Evolutionary conservation across 2,113 vertebrate genomes (phyloP).

Genomic region (Corvus moneduloides): DNA sequence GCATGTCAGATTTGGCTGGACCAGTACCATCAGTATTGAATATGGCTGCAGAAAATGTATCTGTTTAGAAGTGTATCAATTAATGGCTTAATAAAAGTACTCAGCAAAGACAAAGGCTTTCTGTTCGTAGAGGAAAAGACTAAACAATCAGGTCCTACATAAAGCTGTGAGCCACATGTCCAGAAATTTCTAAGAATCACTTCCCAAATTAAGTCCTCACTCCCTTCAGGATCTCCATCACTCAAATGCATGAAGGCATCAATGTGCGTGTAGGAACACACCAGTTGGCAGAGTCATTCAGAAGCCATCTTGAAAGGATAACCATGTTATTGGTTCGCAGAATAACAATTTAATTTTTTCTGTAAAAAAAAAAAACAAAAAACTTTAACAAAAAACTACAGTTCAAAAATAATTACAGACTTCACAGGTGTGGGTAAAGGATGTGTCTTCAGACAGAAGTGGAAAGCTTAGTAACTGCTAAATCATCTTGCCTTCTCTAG

Average conservation of each 20-base stretch:
- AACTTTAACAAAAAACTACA: not conserved
- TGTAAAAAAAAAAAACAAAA: not conserved
- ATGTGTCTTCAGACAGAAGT: not conserved
- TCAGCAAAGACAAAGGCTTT: not conserved
- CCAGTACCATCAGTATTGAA: not conserved
- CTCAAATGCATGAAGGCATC: not conserved
- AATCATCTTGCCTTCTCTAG: not conserved
- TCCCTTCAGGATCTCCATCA: not conserved
- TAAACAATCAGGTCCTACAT: not conserved
- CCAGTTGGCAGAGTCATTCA: not conserved
- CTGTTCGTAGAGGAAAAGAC: not conserved
- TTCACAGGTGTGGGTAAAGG: not conserved
- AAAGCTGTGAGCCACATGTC: fast-evolving
- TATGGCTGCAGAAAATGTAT: fast-evolving
- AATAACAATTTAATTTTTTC: not conserved
- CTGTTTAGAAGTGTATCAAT: not conserved
- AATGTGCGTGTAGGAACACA: not conserved
- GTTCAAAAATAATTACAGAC: not conserved
- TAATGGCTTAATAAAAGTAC: not conserved
- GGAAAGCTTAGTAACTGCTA: not conserved
- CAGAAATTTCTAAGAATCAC: not conserved
- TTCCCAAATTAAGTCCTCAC: not conserved
- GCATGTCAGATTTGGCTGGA: not conserved
- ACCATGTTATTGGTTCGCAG: fast-evolving
- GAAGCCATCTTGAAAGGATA: not conserved